Percentiles rank a stretch among this genome's conserved stretches.
Evolutionary conservation across 2,113 vertebrate genomes (phyloP).

Genomic region (Chionomys nivalis): DNA sequence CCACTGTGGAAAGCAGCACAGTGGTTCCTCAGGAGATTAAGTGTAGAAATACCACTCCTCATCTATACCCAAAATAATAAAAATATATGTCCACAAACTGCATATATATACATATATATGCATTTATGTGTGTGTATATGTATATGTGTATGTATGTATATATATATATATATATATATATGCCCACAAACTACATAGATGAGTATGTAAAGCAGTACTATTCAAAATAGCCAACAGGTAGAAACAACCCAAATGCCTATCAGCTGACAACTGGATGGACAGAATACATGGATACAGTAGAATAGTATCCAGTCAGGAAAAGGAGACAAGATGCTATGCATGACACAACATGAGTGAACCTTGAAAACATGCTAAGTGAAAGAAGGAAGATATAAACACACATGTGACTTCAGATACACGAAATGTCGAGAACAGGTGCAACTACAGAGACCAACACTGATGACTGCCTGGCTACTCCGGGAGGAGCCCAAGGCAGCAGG

Average conservation of each 20-base stretch:
- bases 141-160: too few species aligned
- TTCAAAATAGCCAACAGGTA: not conserved
- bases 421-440: not conserved
- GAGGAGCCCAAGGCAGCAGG: fast-evolving
- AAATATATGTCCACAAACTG: not conserved
- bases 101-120: too few species aligned
- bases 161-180: fast-evolving
- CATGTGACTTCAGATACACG: not conserved
- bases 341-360: not conserved
- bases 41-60: not conserved
- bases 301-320: not conserved
- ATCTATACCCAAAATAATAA: not conserved
- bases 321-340: not conserved
- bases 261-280: not conserved
- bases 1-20: not conserved
- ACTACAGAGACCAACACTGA: not conserved
- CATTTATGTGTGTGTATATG: too few species aligned
- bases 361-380: not conserved
- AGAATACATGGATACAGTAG: not conserved
- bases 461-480: not conserved
- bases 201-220: not conserved
- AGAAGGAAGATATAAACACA: not conserved
- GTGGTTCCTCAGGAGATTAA: not conserved
- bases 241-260: not conserved
- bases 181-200: not conserved